Evolutionary conservation across 2,797 vertebrate genomes (phyloP), one percentile per base, ranked within the genome.

Genomic region (Oreochromis grahami): DNA sequence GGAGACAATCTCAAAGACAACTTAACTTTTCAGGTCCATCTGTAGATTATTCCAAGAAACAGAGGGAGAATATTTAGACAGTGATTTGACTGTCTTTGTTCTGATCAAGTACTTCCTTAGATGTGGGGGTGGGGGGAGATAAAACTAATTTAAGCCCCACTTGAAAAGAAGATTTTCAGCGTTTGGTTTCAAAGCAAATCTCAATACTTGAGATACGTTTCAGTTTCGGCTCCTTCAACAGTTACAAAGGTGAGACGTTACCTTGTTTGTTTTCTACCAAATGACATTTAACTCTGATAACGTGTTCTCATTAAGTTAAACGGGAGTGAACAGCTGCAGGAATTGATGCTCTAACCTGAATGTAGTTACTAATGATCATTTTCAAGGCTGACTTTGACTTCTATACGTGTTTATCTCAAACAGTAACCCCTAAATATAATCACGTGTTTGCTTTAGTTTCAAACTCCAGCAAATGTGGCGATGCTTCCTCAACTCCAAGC

Each of bases 101-200:
- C 32, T 60, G 58, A 63, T 36, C 32, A 63, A 63, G 17, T 0
- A 6, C 29, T 36, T 63, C 32, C 32, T 63, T 36, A 36, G 10
- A 34, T 36, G 58, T 2, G 0, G 17, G 17, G 24, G 58, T 2
- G 0, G 17, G 17, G 24, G 29, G 32, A 7, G 4, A 36, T n/a
- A 5, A 36, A 36, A 36, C 6, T 0, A 7, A 36, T 63, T 36
- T 36, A 68, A 68, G n/a, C 15, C 21, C 63, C n/a, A 68, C 8
- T 68, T 6, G 63, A 41, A 68, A 41, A 68, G 36, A 68, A 41
- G 63, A 68, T 6, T 24, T 68, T 68, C 41, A 1, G 19, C 13
- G 19, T 65, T 34, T 65, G 3, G 60, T 21, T 65, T 65, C 19
- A 65, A 65, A 65, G 6, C 1, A 63, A 65, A 38, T 41, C n/a